Evolutionary conservation across 2,888 invertebrate species (phyloP).

Genomic region (Trissolcus brochymenae): DNA sequence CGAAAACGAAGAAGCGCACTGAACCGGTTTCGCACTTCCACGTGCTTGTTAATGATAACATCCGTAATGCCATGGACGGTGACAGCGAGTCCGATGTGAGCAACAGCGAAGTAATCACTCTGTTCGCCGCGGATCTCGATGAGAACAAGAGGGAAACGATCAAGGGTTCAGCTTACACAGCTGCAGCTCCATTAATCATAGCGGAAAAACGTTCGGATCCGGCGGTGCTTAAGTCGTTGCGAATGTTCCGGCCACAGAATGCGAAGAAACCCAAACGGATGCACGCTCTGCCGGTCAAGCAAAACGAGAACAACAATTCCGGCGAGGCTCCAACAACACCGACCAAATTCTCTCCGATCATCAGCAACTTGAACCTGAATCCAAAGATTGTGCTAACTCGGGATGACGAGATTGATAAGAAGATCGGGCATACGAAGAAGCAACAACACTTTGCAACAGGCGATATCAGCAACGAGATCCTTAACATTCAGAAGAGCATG

Average conservation of each 20-base stretch:
- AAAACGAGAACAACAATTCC: conserved; percentile 63
- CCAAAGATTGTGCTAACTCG: conserved; percentile 76
- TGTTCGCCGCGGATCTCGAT: conserved; percentile 74
- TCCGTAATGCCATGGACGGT: conserved; percentile 66
- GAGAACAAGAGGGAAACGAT: conserved; percentile 74
- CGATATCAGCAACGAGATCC: conserved; percentile 69
- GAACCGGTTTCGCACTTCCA: conserved; percentile 72
- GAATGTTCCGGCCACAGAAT: conserved; percentile 78
- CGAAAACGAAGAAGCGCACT: conserved; percentile 76
- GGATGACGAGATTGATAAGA: conserved; percentile 70
- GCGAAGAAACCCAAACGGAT: conserved; percentile 66
- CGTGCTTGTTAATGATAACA: conserved; percentile 71
- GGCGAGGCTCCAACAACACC: conserved; percentile 56
- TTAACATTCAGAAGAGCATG: conserved; percentile 71
- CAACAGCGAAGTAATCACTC: conserved; percentile 72
- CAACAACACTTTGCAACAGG: conserved; percentile 66
- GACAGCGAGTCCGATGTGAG: conserved; percentile 70
- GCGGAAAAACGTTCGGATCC: conserved; percentile 77
- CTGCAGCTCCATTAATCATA: conserved; percentile 70
- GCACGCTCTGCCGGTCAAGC: conserved; percentile 62
- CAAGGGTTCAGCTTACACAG: conserved; percentile 71
- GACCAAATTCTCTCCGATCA: conserved; percentile 71
- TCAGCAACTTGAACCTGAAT: conserved; percentile 75
- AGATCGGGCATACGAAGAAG: conserved; percentile 65
- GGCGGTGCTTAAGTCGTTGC: conserved; percentile 77